Evolutionary conservation across 2,113 vertebrate genomes (phyloP).

Genomic region (Esox niger): DNA sequence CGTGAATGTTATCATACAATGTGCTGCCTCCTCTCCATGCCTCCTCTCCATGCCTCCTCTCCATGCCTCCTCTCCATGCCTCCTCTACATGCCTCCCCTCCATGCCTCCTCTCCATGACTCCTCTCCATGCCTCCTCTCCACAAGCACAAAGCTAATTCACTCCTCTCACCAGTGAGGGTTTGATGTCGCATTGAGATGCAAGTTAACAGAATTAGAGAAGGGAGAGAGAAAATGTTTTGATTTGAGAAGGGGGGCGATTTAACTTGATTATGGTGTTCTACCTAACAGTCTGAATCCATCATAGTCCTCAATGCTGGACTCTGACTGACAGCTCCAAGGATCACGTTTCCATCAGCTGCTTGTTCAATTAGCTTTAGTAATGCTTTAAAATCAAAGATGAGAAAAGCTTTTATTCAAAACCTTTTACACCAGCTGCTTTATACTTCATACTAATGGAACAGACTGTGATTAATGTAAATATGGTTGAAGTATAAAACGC

Average conservation of each 20-base stretch:
- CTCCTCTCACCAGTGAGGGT: constrained; percentile 61
- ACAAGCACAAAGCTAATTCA: constrained; percentile 70
- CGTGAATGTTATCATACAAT: constrained; percentile 40
- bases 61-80: constrained; percentile 66
- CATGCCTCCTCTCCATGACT: constrained; percentile 67
- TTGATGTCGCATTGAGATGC: constrained; percentile 64
- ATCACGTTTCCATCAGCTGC: constrained; percentile 5
- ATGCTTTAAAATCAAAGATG: too few species aligned
- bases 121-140: constrained; percentile 60
- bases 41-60: constrained; percentile 64
- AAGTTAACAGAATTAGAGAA: constrained; percentile 62
- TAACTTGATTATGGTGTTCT: constrained; percentile 44
- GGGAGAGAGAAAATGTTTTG: constrained; percentile 35
- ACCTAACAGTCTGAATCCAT: constrained; percentile 18
- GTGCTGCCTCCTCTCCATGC: constrained; percentile 48
- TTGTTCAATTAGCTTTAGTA: too few species aligned
- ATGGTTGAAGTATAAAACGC: too few species aligned
- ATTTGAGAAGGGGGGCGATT: constrained; percentile 36
- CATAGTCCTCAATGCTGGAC: constrained; percentile 9
- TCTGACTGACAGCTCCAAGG: constrained; percentile 17
- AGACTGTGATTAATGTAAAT: too few species aligned
- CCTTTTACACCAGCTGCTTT: too few species aligned
- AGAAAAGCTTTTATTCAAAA: too few species aligned
- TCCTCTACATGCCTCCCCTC: constrained; percentile 57
- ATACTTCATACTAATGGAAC: too few species aligned